Percentiles rank a stretch among this genome's conserved stretches.
These are phyloP conservation scores for Sarcophaga bullata DNA, from an alignment of 1,140 invertebrate genomes.

Conservation along the genomic window DNA sequence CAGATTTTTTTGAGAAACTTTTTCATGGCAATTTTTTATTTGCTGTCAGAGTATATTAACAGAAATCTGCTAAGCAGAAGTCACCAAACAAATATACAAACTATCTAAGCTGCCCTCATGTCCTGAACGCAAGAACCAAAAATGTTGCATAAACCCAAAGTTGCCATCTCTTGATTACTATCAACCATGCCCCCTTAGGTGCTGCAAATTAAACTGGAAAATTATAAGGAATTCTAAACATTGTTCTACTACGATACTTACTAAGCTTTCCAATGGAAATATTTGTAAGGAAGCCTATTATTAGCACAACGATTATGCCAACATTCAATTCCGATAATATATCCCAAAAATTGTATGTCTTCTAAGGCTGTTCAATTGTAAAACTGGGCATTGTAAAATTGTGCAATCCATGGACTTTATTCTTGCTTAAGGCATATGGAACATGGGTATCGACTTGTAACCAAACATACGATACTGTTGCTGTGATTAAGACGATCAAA, in stretches of 20 bases:
- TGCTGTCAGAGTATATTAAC: no score
- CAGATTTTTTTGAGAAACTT: no score
- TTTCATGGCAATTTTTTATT: no score
- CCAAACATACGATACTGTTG: conserved; percentile 71
- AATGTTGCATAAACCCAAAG: conserved; percentile 78
- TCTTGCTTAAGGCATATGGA: conserved; percentile 56
- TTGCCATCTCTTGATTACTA: conserved; percentile 78
- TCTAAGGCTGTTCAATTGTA: conserved; percentile 69
- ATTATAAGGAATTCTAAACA: neutral
- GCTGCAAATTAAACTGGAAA: conserved; percentile 46
- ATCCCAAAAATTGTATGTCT: conserved; percentile 71
- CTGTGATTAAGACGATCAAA: conserved; percentile 78
- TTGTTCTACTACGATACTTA: conserved; percentile 64
- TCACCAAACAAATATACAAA: no score
- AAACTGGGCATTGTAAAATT: conserved; percentile 72
- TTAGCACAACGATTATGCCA: conserved; percentile 78
- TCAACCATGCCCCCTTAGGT: conserved; percentile 69
- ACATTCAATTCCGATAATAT: conserved; percentile 76
- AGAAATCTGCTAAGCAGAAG: no score
- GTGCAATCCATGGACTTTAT: conserved; percentile 75
- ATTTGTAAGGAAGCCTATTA: conserved; percentile 84
- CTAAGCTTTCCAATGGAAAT: conserved; percentile 89
- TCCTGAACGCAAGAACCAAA: conserved; percentile 79
- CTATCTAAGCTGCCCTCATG: no score
- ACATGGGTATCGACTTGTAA: conserved; percentile 45